Evolutionary conservation across 2,113 vertebrate genomes (phyloP).

Genomic region (Anoplopoma fimbria): DNA sequence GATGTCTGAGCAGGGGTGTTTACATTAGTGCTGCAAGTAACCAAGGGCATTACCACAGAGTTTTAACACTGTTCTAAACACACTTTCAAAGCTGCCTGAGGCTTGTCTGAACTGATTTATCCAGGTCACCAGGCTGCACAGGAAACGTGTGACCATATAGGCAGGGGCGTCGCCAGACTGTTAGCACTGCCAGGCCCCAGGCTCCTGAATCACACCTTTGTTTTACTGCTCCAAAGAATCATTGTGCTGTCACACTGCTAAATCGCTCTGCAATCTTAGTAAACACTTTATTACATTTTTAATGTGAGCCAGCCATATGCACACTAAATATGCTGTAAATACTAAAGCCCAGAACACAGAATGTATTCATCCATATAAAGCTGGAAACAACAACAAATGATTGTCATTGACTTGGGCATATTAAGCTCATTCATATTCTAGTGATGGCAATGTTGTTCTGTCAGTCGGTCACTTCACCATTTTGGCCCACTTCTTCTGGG

Average conservation of each 20-base stretch:
- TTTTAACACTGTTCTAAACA: conserved; percentile 49
- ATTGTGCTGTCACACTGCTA: conserved; percentile 18
- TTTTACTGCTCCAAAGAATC: conserved; percentile 53
- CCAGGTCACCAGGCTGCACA: conserved; percentile 49
- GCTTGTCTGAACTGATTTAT: conserved; percentile 49
- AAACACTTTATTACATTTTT: conserved; percentile 42
- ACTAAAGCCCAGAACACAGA: neutral
- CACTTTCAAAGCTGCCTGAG: conserved; percentile 46
- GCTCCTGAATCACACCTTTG: conserved; percentile 42
- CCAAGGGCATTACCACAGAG: conserved; percentile 34
- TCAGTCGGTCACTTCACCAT: neutral
- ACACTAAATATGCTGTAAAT: conserved; percentile 21
- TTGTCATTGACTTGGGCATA: neutral
- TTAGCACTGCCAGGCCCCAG: conserved; percentile 22
- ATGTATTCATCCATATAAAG: neutral
- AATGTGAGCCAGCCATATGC: conserved; percentile 41
- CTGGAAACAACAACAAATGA: neutral
- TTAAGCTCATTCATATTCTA: neutral
- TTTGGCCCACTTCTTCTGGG: neutral
- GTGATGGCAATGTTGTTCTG: neutral
- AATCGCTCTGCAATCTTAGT: conserved; percentile 26
- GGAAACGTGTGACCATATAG: conserved; percentile 20
- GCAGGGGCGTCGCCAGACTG: conserved; percentile 27
- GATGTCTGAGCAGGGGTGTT: conserved; percentile 24
- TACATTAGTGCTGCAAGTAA: conserved; percentile 38